A percentile compares a stretch with the other conserved stretches of the same genome.
Conservation (phyloP, 92 coral and sea anemone genomes). For the Parazoanthus atlanticus region DNA sequence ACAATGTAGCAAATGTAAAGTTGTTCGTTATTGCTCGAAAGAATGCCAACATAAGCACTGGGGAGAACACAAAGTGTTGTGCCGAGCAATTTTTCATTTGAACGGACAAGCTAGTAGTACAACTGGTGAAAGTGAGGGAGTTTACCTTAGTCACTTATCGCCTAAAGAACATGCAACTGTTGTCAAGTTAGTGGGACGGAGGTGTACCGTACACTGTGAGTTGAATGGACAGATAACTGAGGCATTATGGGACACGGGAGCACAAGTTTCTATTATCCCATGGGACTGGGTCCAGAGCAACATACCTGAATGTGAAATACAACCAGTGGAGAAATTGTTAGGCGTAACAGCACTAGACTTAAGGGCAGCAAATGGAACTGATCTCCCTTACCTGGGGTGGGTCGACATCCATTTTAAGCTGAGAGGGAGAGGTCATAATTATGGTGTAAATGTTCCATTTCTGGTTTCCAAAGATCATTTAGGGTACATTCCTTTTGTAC, state of each 20-base stretch:
- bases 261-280: conserved; percentile 67
- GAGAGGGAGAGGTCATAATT: conserved; percentile 36
- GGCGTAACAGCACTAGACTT: conserved; percentile 57
- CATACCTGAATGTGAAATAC: conserved; percentile 41
- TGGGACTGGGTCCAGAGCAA: conserved; percentile 44
- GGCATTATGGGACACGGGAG: conserved; percentile 69
- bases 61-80: conserved; percentile 48
- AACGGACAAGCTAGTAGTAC: conserved; percentile 32
- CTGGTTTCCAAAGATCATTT: conserved; percentile 44
- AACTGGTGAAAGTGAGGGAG: conserved; percentile 4
- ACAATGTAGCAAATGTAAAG: conserved; percentile 61
- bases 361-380: conserved; percentile 63
- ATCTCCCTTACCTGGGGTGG: conserved; percentile 66
- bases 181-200: conserved; percentile 56
- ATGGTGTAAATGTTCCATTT: conserved; percentile 54
- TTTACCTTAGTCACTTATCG: conserved; percentile 55
- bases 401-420: conserved; percentile 48
- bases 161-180: conserved; percentile 65
- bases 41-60: conserved; percentile 61
- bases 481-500: conserved; percentile 13
- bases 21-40: conserved; percentile 67
- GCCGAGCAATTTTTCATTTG: conserved; percentile 51
- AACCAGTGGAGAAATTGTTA: conserved; percentile 49
- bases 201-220: conserved; percentile 56
- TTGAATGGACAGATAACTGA: conserved; percentile 50